Conservation (phyloP, 2,797 vertebrate genomes). For the Melanogrammus aeglefinus region DNA sequence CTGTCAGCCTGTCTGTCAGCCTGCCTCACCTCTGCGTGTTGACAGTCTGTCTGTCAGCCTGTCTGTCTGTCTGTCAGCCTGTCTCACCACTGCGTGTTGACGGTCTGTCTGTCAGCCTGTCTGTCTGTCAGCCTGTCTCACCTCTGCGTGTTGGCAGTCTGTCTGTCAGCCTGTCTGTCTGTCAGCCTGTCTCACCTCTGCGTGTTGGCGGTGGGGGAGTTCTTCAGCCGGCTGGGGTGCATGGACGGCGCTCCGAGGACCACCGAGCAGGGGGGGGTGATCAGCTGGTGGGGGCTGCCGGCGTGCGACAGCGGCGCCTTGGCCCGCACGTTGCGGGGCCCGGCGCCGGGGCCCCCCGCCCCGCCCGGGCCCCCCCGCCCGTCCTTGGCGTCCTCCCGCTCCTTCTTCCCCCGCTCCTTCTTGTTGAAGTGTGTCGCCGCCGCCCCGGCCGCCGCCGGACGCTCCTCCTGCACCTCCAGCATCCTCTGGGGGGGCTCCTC, state of each 20-base stretch:
- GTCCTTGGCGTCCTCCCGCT: conserved; percentile 87
- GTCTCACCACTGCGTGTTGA: too few species aligned
- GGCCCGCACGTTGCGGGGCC: conserved; percentile 71
- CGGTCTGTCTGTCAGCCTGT: too few species aligned
- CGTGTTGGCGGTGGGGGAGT: conserved; percentile 98
- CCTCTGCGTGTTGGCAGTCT: too few species aligned
- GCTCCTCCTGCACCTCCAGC: conserved; percentile 97
- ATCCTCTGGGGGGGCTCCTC: conserved; percentile 74
- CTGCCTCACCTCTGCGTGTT: too few species aligned
- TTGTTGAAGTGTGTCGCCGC: conserved; percentile 85
- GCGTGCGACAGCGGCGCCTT: conserved; percentile 72
- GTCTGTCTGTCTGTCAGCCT: too few species aligned
- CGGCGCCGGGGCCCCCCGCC: conserved; percentile 67
- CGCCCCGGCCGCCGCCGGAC: conserved; percentile 78
- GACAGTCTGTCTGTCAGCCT: too few species aligned
- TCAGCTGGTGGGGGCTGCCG: conserved; percentile 82
- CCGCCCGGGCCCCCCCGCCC: conserved; percentile 67
- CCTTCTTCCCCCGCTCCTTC: conserved; percentile 90
- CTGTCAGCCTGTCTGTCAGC: too few species aligned
- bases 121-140: too few species aligned
- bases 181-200: conserved; percentile 80
- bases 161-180: background rate
- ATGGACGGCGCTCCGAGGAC: conserved; percentile 97
- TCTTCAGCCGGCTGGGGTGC: conserved; percentile 99
- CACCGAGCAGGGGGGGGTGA: conserved; percentile 85